phyloP scores from a whole-genome alignment of 2,888 invertebrate species.

The Taenaris catops region DNA sequence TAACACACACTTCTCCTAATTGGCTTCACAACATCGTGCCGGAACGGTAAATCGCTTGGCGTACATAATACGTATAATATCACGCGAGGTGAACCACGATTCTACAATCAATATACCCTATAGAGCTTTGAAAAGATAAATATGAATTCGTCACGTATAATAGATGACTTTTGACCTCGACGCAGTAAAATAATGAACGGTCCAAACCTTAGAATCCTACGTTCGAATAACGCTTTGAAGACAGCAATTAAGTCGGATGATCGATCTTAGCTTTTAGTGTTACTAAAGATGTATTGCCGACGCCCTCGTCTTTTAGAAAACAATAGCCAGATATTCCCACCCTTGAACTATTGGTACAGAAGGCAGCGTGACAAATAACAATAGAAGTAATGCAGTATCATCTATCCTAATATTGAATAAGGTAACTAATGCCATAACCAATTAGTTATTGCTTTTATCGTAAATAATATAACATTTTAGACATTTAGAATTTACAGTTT shows the following conservation, averaged over 20 bases:
- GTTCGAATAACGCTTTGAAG: constrained; percentile 15
- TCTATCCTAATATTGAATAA: no score
- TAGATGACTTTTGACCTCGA: constrained; percentile 28
- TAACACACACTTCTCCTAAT: no score
- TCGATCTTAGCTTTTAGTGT: constrained; percentile 20
- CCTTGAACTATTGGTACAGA: no score
- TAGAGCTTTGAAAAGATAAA: constrained; percentile 10
- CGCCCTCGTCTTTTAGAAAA: constrained; percentile 35
- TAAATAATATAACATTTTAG: no score
- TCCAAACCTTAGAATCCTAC: constrained; percentile 21
- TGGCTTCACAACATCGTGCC: no score
- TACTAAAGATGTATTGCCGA: constrained; percentile 13
- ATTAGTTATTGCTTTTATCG: no score
- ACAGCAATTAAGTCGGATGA: constrained; percentile 27
- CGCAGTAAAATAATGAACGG: constrained; percentile 22
- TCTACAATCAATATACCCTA: constrained; percentile 19
- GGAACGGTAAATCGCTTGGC: no score
- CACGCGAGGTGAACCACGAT: constrained; percentile 40
- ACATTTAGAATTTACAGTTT: no score
- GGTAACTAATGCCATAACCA: no score
- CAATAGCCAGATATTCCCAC: constrained; percentile 38
- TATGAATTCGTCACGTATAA: constrained; percentile 27
- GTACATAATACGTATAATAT: constrained; percentile 28
- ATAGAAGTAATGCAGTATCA: not conserved
- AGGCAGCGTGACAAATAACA: not conserved